Evolutionary conservation across 2,888 invertebrate species (phyloP), one percentile per base, ranked within the genome.

Genomic region (Mylabris sibirica): DNA sequence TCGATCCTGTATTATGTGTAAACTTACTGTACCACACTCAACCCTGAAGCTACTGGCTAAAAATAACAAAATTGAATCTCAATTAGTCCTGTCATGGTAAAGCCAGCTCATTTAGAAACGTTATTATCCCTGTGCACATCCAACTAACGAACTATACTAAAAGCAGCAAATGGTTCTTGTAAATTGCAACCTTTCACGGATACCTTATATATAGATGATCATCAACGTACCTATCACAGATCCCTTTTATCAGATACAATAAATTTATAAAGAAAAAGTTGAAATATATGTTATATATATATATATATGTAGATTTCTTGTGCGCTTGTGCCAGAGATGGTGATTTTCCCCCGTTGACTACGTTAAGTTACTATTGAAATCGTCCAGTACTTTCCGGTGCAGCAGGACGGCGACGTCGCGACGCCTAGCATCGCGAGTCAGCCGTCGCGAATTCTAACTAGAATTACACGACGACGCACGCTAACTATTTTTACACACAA

Each of bases 331-430:
- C 57, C 57, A n/a, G n/a, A 24, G 57, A 57, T 26, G 57, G 11
- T 26, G 53, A 12, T 57, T 26, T 26, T 22, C 26, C 30, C 30
- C 30, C 24, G 57, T 57, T 57, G 26, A n/a, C 26, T 57, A 24
- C 24, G 53, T 20, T 49, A 53, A 22, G 22, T 57, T 57, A 24
- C 57, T 22, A 53, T 22, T 26, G 26, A 24, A 57, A 57, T 2
- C 57, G 57, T 24, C 57, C 57, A 57, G 57, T 57, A 57, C 12
- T 57, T 57, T 57, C 57, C 57, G 57, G 57, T 57, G 2, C 14
- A 26, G 57, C 57, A 57, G 57, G 57, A 57, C 57, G 57, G 57
- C 57, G 57, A 26, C 57, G 26, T 57, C 57, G 57, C 57, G 57
- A 26, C 57, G 57, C 57, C 57, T 14, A 26, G 57, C 57, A 57